Evolutionary conservation across 2,888 invertebrate species (phyloP).

Genomic region (Drosophila eohydei): DNA sequence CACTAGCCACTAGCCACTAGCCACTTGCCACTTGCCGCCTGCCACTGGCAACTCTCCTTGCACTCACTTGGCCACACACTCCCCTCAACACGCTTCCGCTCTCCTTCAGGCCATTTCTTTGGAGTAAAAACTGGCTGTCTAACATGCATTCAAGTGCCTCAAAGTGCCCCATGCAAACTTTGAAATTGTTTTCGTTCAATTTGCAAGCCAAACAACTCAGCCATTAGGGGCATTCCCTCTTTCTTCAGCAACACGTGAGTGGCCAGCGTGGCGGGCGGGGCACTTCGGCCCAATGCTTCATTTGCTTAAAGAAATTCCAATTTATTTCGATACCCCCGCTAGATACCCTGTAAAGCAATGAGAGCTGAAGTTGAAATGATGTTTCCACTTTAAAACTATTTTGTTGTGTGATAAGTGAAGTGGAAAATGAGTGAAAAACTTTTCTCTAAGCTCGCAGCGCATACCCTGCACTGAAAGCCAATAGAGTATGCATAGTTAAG

Average conservation of each 20-base stretch:
- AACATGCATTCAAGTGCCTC: conserved; percentile 61
- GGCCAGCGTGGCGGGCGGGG: background rate
- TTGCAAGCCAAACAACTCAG: conserved; percentile 73
- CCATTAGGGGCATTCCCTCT: conserved; percentile 61
- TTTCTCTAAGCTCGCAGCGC: background rate
- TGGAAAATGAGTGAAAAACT: background rate
- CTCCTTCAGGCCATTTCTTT: background rate
- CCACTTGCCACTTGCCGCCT: conserved; percentile 23
- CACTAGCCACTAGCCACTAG: conserved; percentile 18
- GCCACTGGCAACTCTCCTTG: conserved; percentile 21
- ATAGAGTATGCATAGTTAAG: too few species aligned
- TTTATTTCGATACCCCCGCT: background rate
- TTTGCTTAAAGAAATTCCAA: background rate
- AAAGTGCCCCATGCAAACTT: conserved; percentile 67
- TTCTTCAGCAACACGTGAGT: conserved; percentile 4
- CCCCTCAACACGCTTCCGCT: background rate
- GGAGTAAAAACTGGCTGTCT: conserved; percentile 30
- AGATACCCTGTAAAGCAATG: background rate
- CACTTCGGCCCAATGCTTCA: background rate
- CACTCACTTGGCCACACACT: conserved; percentile 3
- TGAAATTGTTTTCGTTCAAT: conserved; percentile 77
- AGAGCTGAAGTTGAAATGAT: background rate
- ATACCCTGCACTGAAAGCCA: too few species aligned
- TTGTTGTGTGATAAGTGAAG: too few species aligned
- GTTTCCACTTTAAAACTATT: background rate